Evolutionary conservation across 1,140 invertebrate genomes (phyloP).

Genomic region (Saccostrea echinata): DNA sequence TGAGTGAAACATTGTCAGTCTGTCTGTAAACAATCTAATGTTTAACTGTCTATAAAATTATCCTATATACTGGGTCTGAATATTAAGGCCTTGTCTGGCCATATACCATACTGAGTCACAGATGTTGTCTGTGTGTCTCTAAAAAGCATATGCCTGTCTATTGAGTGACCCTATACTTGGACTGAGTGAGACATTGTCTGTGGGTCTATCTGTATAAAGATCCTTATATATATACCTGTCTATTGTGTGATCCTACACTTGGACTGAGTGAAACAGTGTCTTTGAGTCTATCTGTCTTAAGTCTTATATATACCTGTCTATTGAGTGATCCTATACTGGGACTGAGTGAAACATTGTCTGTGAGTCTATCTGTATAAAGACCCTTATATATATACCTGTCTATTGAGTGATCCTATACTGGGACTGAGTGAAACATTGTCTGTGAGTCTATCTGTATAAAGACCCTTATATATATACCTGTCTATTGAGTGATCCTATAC

Average conservation of each 20-base stretch:
- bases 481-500: background rate
- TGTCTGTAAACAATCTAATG: too few species aligned
- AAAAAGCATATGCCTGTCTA: background rate
- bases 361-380: too few species aligned
- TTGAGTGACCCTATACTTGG: background rate
- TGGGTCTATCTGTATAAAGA: background rate
- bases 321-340: conserved; percentile 57
- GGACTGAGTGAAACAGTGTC: background rate
- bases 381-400: background rate
- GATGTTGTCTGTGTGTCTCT: conserved; percentile 58
- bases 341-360: background rate
- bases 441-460: background rate
- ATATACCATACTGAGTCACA: conserved; percentile 76
- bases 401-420: background rate
- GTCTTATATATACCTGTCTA: too few species aligned
- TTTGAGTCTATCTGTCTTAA: conserved; percentile 31
- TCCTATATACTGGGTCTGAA: too few species aligned
- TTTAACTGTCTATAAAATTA: too few species aligned
- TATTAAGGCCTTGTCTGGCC: too few species aligned
- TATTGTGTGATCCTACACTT: background rate
- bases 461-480: too few species aligned
- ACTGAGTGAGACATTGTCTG: background rate
- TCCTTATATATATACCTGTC: background rate
- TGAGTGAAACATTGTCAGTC: background rate
- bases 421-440: background rate